Base-by-base conservation (phyloP, 2,888 invertebrate species). In the Aelia acuminata region DNA sequence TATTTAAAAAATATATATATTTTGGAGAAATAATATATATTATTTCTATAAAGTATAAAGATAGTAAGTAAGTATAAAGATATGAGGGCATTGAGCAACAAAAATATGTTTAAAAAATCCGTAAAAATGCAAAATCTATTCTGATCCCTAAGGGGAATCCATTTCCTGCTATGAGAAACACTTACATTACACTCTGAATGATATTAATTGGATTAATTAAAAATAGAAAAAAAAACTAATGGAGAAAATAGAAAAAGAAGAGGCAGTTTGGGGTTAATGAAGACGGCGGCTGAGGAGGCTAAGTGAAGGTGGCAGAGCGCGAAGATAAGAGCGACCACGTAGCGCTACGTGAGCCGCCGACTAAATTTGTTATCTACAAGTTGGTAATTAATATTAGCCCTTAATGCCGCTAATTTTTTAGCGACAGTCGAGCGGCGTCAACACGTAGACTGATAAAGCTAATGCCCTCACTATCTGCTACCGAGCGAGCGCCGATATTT, bases 371-470 rank as follows among this genome's bases (percentile, higher is more conserved):
- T 80, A 80, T 80, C 80, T 43, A 80, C 43, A 47, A 80, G 80
- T 80, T 47, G 39, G n/a, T 80, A 80, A 80, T 80, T 80, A 80
- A 80, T 80, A 80, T 80, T 80, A 80, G 80, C n/a, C 80, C 13
- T 7, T 80, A 80, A 80, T 80, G 43, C n/a, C 80, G n/a, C 43
- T 47, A 47, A 80, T 80, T 80, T 80, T 80, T 80, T 80, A 80
- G 43, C 39, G 80, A 80, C 39, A 80, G 80, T 47, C 80, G 80
- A 47, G 80, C 43, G 43, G 80, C 80, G 80, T 47, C 80, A 47
- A 80, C 80, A 80, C 80, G 80, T 80, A 80, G 80, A 8, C 43
- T 43, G 80, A 80, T 80, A 80, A 80, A n/a, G 80, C 43, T 80
- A 80, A 80, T 80, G 80, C 43, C 80, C 43, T 39, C n/a, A 11